Base-by-base conservation (phyloP, 2,888 invertebrate species). In the Torymus auratus region DNA sequence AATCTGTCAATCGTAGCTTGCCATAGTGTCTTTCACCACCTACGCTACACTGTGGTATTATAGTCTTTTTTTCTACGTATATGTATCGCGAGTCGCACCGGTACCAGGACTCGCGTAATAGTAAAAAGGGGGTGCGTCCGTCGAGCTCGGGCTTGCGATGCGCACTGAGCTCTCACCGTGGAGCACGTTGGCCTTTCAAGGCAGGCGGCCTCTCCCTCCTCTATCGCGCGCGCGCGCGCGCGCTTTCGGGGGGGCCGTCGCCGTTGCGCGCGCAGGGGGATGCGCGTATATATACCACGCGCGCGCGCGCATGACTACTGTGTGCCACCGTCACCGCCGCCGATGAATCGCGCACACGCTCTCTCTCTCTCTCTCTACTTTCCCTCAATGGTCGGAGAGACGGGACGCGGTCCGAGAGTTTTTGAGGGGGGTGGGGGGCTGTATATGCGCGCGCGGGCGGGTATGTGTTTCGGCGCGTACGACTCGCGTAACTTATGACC, bases 71-170 rank as follows among this genome's bases (percentile, higher is more conserved):
- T 7, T 41, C 7, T 41, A 5, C 41, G 41, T 41, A 41, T 41
- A 11, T 2, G 20, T 7, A 23, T 20, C 61, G 61, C 13, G 60
- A 61, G 60, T 5, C 13, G 60, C 41, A 13, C 5, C 64, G 56
- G 41, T 28, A 23, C 61, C 12, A 23, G 1, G 62, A 55, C 12
- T 1, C 41, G 64, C n/a, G 13, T 15, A 17, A n/a, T 15, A 50
- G 50, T 13, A 7, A 14, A 50, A 61, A 14, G 12, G 64, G 58
- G 14, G 55, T 23, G 61, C 60, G 41, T 83, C 85, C 86, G 84
- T 62, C 84, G 84, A 83, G 86, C 85, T 83, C 85, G 87, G 88
- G 87, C 86, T 88, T 86, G 87, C 89, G 87, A 88, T 88, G 87
- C 89, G 87, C 86, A 90, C 90, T 91, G 89, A 89, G 84, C 85